phyloP scores from a whole-genome alignment of 1,140 invertebrate genomes.

The Aphaenogaster ashmeadi region DNA sequence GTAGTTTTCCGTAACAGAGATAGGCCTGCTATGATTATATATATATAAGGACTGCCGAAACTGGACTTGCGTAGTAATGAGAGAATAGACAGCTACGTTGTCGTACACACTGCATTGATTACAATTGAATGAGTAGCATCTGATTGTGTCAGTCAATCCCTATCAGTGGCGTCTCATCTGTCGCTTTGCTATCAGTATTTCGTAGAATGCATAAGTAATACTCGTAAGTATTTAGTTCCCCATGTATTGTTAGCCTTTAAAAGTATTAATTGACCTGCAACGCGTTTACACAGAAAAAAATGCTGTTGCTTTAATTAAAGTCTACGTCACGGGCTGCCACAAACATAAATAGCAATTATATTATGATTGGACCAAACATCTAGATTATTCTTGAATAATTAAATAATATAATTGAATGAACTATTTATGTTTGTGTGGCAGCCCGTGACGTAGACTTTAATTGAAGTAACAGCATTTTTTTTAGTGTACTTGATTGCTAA shows the following conservation, averaged over 20 bases:
- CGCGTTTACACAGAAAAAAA: not conserved
- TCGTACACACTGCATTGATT: not conserved
- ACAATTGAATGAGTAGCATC: not conserved
- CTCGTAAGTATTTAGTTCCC: not conserved
- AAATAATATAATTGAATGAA: no score
- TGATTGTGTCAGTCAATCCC: not conserved
- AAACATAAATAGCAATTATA: no score
- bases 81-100: not conserved
- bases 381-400: no score
- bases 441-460: no score
- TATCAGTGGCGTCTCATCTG: not conserved
- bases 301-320: no score
- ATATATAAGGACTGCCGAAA: conserved; percentile 64
- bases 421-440: no score
- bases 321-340: no score
- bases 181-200: not conserved
- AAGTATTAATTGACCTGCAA: not conserved
- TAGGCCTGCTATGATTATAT: not conserved
- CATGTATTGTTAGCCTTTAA: not conserved
- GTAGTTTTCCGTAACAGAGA: conserved; percentile 67
- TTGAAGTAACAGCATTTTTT: no score
- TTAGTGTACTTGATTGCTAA: not conserved
- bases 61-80: not conserved
- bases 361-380: no score
- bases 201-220: not conserved